phyloP scores from a whole-genome alignment of 2,888 invertebrate species.

The Mythimna loreyi region DNA sequence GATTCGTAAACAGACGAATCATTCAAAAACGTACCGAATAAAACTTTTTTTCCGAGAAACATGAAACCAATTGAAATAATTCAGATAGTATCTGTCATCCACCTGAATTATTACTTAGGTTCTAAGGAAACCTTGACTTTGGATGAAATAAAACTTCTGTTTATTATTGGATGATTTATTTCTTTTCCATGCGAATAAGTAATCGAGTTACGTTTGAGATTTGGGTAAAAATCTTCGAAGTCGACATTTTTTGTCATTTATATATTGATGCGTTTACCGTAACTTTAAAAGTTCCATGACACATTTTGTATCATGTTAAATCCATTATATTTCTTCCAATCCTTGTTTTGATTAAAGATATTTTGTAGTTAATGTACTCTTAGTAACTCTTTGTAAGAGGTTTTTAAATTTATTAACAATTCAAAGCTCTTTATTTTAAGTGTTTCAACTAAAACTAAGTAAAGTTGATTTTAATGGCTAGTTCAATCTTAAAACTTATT shows the following conservation, averaged over 20 bases:
- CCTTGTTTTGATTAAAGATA: neutral
- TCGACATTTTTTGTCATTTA: conserved; percentile 13
- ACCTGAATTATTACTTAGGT: neutral
- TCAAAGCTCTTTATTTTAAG: neutral
- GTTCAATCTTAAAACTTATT: neutral
- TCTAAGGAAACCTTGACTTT: neutral
- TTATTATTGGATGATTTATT: neutral
- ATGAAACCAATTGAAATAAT: neutral
- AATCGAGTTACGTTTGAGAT: conserved; percentile 46
- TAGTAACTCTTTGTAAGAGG: neutral
- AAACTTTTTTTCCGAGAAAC: too few relatives aligned
- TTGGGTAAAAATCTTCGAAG: conserved; percentile 25
- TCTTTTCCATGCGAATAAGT: conserved; percentile 35
- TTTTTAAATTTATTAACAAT: neutral
- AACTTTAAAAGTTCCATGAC: conserved; percentile 10
- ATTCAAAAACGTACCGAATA: neutral
- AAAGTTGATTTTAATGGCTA: neutral
- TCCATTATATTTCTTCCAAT: neutral
- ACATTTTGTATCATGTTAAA: neutral
- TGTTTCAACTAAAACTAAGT: neutral
- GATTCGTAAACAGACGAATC: neutral
- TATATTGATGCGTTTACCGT: conserved; percentile 10
- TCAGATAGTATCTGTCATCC: neutral
- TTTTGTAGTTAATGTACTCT: neutral
- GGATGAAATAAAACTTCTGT: conserved; percentile 17